Evolutionary conservation across 2,113 vertebrate species (phyloP).

Genomic region (Myiopsitta monachus): DNA sequence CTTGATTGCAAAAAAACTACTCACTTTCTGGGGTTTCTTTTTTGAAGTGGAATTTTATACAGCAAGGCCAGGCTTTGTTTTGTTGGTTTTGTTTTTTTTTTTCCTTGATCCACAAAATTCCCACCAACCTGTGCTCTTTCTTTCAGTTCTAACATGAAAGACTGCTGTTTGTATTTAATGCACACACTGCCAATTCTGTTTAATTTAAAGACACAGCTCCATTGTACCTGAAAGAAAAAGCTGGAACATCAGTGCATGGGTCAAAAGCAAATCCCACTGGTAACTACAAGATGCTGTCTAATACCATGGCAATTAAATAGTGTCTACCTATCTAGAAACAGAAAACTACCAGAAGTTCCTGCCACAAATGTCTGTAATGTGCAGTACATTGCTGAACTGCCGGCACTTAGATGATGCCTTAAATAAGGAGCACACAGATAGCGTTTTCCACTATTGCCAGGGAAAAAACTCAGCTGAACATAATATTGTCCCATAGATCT

Average conservation of each 20-base stretch:
- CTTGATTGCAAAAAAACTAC: slow-evolving; percentile 58
- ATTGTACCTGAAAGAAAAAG: background rate
- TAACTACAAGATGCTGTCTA: background rate
- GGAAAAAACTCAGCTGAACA: background rate
- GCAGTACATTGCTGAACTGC: background rate
- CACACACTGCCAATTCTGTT: background rate
- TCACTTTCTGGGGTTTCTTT: slow-evolving; percentile 52
- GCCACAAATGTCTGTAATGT: background rate
- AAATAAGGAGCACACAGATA: background rate
- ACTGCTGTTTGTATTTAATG: background rate
- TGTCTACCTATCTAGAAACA: background rate
- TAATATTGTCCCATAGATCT: background rate
- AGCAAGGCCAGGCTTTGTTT: background rate
- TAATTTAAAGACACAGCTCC: background rate
- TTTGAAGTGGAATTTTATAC: slow-evolving; percentile 57
- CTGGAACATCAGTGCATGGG: background rate
- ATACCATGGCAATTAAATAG: background rate
- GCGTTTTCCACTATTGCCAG: background rate
- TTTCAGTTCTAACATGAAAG: background rate
- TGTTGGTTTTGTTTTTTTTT: background rate
- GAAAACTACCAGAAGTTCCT: background rate
- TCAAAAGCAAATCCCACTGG: background rate
- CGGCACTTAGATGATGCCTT: background rate
- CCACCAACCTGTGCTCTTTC: background rate
- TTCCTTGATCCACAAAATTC: slow-evolving; percentile 15